Conservation (phyloP, 1,140 invertebrate species). For the Delia radicum region DNA sequence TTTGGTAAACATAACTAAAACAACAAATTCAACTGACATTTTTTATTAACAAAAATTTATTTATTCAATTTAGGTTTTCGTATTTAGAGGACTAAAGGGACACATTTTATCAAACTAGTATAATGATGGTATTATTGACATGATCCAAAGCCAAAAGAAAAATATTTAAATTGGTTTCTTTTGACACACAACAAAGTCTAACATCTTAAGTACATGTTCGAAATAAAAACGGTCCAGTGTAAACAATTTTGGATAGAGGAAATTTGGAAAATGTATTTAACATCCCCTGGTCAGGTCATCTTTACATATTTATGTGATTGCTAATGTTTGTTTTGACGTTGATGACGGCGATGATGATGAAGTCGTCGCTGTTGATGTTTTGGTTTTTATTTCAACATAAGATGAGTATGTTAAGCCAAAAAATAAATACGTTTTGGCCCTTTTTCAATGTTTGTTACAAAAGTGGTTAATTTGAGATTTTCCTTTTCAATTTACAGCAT, state of each 20-base stretch:
- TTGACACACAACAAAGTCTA: constrained; percentile 7
- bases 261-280: not conserved
- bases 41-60: not conserved
- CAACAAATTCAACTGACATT: not conserved
- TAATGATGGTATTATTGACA: not conserved
- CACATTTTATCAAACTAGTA: not conserved
- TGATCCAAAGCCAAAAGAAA: not conserved
- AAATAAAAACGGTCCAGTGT: not conserved
- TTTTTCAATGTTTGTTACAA: not conserved
- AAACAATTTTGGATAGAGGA: not conserved
- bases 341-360: not conserved
- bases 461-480: not conserved
- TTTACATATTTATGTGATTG: not conserved
- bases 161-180: constrained; percentile 24
- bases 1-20: not conserved
- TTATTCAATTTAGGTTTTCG: not conserved
- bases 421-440: constrained; percentile 18
- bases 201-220: not conserved
- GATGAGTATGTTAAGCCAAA: constrained; percentile 12
- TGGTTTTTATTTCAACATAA: not conserved
- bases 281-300: not conserved
- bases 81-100: not conserved
- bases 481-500: not conserved
- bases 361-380: not conserved
- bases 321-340: not conserved